Evolutionary conservation across 2,797 vertebrate species (phyloP).

Genomic region (Cyprinodon diabolis): DNA sequence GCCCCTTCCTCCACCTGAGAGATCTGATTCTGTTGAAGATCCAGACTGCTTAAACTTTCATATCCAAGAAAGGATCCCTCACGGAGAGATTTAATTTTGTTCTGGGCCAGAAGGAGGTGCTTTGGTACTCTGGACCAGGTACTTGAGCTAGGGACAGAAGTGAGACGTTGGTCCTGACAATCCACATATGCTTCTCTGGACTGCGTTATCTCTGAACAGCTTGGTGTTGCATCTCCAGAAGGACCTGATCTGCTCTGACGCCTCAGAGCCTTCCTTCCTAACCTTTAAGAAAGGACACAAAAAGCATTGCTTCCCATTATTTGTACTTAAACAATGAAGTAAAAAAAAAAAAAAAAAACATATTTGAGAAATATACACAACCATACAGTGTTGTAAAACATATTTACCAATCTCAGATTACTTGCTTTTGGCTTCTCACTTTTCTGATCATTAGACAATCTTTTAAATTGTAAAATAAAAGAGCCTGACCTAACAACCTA

Average conservation of each 20-base stretch:
- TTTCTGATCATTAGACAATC: not conserved
- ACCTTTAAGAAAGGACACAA: slow-evolving; percentile 26
- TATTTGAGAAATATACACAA: not conserved
- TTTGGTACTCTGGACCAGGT: slow-evolving; percentile 87
- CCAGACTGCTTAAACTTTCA: slow-evolving; percentile 85
- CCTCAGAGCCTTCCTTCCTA: slow-evolving; percentile 36
- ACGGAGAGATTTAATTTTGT: slow-evolving; percentile 86
- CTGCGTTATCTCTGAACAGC: slow-evolving; percentile 85
- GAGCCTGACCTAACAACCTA: too few relatives aligned
- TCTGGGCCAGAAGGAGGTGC: slow-evolving; percentile 91
- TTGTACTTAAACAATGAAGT: not conserved
- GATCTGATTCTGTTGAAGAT: slow-evolving; percentile 96
- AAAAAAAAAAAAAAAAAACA: not conserved
- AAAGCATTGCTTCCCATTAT: not conserved
- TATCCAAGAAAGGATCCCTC: slow-evolving; percentile 88
- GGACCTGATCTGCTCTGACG: slow-evolving; percentile 67
- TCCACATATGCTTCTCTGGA: slow-evolving; percentile 87
- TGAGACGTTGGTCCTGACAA: slow-evolving; percentile 88
- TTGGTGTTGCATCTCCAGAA: slow-evolving; percentile 71
- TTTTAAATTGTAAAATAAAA: not conserved
- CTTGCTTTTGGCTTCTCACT: not conserved
- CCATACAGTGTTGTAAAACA: not conserved
- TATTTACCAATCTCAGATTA: not conserved
- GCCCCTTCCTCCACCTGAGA: slow-evolving; percentile 86
- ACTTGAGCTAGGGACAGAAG: slow-evolving; percentile 72